Conservation (phyloP, 1,140 invertebrate genomes). For the Diorhabda elongata region DNA sequence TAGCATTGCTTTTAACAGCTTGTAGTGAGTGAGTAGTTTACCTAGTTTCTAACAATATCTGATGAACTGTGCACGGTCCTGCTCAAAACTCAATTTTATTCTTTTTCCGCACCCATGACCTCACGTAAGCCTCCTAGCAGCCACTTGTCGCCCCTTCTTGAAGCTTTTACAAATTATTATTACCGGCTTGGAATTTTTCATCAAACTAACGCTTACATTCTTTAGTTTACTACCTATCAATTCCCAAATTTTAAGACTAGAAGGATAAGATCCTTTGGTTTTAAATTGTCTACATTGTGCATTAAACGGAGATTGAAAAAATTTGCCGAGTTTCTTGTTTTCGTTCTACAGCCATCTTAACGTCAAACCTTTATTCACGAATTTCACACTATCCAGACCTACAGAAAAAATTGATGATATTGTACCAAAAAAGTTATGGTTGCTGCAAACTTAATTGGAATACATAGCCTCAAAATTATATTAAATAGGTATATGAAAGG, state of each 20-base stretch:
- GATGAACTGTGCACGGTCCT: neutral
- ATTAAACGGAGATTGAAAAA: neutral
- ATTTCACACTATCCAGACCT: too few relatives aligned
- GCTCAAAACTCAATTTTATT: constrained; percentile 6
- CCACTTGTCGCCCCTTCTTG: constrained; percentile 24
- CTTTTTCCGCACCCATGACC: constrained; percentile 28
- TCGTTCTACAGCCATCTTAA: neutral
- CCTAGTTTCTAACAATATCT: too few relatives aligned
- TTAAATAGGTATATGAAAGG: too few relatives aligned
- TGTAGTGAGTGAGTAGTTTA: too few relatives aligned
- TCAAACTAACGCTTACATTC: constrained; percentile 20
- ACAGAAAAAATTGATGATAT: too few relatives aligned
- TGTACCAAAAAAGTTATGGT: too few relatives aligned
- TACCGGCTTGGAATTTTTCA: constrained; percentile 25
- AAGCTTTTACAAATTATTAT: constrained; percentile 27
- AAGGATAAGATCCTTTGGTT: neutral
- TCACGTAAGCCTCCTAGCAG: constrained; percentile 24
- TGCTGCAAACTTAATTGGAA: too few relatives aligned
- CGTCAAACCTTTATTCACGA: too few relatives aligned
- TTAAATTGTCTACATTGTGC: neutral
- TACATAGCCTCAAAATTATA: too few relatives aligned
- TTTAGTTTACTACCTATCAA: constrained; percentile 7
- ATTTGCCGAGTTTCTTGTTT: neutral
- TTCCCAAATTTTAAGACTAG: constrained; percentile 1
- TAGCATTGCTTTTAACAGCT: too few relatives aligned